Conservation (phyloP, 2,888 invertebrate genomes). For the Archaeoteleia sp. region DNA sequence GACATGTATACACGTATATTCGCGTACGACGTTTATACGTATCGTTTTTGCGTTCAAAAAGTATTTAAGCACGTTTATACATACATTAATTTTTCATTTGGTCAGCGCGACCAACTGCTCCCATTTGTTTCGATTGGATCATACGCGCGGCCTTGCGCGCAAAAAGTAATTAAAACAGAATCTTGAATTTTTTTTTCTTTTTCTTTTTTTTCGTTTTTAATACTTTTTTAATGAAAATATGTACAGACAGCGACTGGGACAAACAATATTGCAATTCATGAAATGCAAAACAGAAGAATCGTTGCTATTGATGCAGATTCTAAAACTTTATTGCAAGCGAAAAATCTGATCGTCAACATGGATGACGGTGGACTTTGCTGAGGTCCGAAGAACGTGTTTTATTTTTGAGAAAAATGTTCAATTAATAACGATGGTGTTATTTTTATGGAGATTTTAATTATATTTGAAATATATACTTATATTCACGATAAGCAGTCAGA, state of each 20-base stretch:
- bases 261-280: constrained; percentile 10
- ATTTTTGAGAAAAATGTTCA: neutral
- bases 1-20: constrained; percentile 48
- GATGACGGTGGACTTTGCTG: neutral
- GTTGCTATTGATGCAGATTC: neutral
- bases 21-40: constrained; percentile 49
- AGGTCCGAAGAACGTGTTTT: constrained; percentile 3
- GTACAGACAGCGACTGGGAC: constrained; percentile 40
- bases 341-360: constrained; percentile 5
- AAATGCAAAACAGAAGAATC: neutral
- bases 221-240: constrained; percentile 17
- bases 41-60: constrained; percentile 47
- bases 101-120: constrained; percentile 41
- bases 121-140: constrained; percentile 41
- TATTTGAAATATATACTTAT: too few species aligned
- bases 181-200: constrained; percentile 25
- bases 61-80: constrained; percentile 51
- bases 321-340: constrained; percentile 2
- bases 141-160: constrained; percentile 36
- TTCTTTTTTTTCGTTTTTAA: constrained; percentile 8
- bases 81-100: constrained; percentile 43
- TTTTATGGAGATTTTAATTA: too few species aligned
- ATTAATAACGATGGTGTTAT: too few species aligned
- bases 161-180: constrained; percentile 24
- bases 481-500: too few species aligned